Base-by-base conservation (phyloP, 1,140 invertebrate species). In the Mamestra configurata region DNA sequence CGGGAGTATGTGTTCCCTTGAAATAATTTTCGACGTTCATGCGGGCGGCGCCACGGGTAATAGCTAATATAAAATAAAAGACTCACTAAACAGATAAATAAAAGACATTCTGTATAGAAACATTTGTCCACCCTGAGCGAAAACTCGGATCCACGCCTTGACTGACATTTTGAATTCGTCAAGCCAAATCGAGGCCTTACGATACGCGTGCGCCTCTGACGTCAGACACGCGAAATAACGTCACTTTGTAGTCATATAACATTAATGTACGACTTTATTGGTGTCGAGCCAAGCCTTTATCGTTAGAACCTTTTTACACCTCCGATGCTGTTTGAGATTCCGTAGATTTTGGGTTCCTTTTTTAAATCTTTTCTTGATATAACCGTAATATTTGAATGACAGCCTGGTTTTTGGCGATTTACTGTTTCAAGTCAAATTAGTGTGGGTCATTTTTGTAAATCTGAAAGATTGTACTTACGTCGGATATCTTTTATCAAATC, bases 171-270 rank as follows among this genome's bases (percentile, higher is more conserved):
- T 20, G 4, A 49, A 76, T 76, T 73, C 35, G 71, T 73, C 13
- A 61, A 57, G 35, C 73, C 6, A 15, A 27, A 59, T 27, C 72
- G 20, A 18, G n/a, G 10, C 27, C 27, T 31, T 31, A 31, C 22
- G 18, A 8, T 64, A 40, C 57, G 57, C 73, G 40, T 64, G 73
- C 57, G 40, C 1, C 13, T 35, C 37, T 64, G 37, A 64, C 57
- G 73, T 76, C 73, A 75, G 24, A 24, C 13, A 22, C 55, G 22
- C 57, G 22, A 76, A 46, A 76, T 76, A 61, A 49, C 57, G 40
- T 64, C 57, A 76, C 40, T 61, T 53, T 61, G 22, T 64, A 37
- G 57, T 76, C 73, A 72, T 43, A 7, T 57, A 43, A 57, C 53
- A 40, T 73, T 10, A 76, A 64, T 76, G 73, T 76, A 57, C 4